Percentiles rank a stretch among this genome's conserved stretches.
Conservation (phyloP, 2,113 vertebrate genomes). For the Pterocles orientalis region DNA sequence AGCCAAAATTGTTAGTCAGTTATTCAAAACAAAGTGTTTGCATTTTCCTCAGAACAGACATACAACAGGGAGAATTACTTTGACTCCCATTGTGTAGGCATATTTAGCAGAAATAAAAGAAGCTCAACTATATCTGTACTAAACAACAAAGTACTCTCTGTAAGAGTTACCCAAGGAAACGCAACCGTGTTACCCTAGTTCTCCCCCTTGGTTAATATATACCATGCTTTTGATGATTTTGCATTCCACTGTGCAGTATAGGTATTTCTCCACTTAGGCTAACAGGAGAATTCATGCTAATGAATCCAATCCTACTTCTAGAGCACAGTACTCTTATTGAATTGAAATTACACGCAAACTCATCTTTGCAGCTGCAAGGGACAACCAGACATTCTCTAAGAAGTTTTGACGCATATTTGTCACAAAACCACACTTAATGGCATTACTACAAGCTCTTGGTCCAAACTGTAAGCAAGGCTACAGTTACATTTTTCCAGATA, state of each 20-base stretch:
- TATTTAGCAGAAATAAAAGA: not conserved
- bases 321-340: not conserved
- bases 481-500: not conserved
- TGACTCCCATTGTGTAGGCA: not conserved
- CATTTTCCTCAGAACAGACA: constrained; percentile 18
- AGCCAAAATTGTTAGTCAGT: constrained; percentile 35
- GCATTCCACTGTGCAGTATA: not conserved
- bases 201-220: accelerated
- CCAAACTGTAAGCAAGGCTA: not conserved
- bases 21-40: constrained; percentile 45
- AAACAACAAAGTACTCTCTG: not conserved
- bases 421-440: not conserved
- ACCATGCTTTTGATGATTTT: accelerated
- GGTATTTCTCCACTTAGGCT: not conserved
- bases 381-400: not conserved
- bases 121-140: not conserved
- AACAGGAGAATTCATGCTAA: not conserved
- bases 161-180: not conserved
- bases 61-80: not conserved
- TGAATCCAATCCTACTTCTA: not conserved
- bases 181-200: not conserved
- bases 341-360: not conserved
- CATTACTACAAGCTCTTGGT: not conserved
- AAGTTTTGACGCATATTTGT: not conserved
- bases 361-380: not conserved